Evolutionary conservation across 2,113 vertebrate species (phyloP).

Genomic region (Elanus axillaris): DNA sequence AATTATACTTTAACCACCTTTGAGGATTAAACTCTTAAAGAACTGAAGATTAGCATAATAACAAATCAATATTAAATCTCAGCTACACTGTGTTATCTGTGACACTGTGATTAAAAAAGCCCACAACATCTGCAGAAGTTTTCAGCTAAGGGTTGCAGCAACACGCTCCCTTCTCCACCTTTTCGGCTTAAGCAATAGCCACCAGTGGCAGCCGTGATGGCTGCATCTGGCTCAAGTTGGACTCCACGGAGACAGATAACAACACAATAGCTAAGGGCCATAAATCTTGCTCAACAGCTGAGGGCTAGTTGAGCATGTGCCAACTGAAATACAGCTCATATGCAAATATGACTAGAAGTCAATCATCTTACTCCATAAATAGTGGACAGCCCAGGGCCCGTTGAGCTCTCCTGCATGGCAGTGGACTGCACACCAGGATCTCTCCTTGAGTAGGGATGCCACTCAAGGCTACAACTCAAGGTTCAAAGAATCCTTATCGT

Average conservation of each 20-base stretch:
- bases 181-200: not conserved
- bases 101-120: not conserved
- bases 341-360: not conserved
- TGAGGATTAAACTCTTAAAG: not conserved
- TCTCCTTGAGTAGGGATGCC: not conserved
- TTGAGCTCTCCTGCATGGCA: not conserved
- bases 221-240: not conserved
- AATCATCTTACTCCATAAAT: not conserved
- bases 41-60: not conserved
- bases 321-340: not conserved
- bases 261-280: not conserved
- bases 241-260: not conserved
- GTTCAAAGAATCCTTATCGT: not conserved
- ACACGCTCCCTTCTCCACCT: not conserved
- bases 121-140: not conserved
- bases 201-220: not conserved
- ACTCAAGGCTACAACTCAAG: not conserved
- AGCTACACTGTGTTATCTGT: not conserved
- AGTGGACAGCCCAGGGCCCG: not conserved
- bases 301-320: not conserved
- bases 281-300: not conserved
- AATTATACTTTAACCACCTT: not conserved
- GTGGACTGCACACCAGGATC: not conserved
- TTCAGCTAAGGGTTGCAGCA: not conserved
- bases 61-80: not conserved